A percentile compares a stretch with the other conserved stretches of the same genome.
Evolutionary conservation across 2,888 invertebrate genomes (phyloP).

Genomic region (Aproaerema taeniolella): DNA sequence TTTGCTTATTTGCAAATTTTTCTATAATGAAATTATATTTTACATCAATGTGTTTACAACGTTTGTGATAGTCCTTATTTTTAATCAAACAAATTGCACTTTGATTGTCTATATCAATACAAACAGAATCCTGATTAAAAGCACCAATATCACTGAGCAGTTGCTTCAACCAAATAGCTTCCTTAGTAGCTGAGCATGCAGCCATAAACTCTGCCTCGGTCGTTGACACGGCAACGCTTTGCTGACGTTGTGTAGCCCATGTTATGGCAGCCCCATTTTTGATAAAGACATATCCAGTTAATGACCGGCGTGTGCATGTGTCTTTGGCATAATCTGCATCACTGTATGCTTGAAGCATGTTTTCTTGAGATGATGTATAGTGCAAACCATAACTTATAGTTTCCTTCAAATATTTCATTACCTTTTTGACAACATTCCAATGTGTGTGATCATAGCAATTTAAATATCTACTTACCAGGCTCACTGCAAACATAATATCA

Average conservation of each 20-base stretch:
- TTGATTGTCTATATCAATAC: conserved; percentile 13
- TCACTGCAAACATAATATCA: conserved; percentile 21
- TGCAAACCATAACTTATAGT: neutral
- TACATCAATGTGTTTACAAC: conserved; percentile 1
- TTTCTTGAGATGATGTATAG: neutral
- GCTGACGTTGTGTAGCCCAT: conserved; percentile 5
- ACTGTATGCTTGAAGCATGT: neutral
- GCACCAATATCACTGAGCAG: conserved; percentile 7
- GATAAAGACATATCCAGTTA: conserved; percentile 5
- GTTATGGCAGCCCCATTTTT: conserved; percentile 9
- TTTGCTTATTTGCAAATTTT: neutral
- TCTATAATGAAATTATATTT: neutral
- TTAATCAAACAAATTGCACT: conserved; percentile 17
- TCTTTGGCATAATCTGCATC: conserved; percentile 10
- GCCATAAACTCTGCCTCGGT: no score
- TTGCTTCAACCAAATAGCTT: conserved; percentile 10
- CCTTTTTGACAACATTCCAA: conserved; percentile 18
- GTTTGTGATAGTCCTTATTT: conserved; percentile 15
- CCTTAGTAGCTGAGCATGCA: no score
- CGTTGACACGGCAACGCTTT: conserved; percentile 3
- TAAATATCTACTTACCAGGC: conserved; percentile 19
- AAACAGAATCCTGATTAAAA: conserved; percentile 8
- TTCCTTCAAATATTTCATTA: conserved; percentile 1
- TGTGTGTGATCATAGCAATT: conserved; percentile 14
- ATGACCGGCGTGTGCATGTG: neutral